phyloP scores from a whole-genome alignment of 2,888 invertebrate genomes.

The Drosophila koepferae region DNA sequence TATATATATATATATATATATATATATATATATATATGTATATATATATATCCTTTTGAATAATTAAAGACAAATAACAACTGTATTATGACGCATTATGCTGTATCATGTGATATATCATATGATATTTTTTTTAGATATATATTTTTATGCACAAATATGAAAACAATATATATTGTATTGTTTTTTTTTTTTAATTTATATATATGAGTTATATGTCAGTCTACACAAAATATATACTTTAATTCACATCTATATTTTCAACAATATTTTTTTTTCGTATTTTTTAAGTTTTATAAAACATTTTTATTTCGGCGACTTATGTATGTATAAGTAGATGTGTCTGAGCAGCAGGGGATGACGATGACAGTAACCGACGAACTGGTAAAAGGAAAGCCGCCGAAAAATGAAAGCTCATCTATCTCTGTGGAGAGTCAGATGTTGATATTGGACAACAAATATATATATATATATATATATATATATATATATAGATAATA shows the following conservation, averaged over 20 bases:
- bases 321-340: constrained; percentile 58
- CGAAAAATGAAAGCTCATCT: constrained; percentile 38
- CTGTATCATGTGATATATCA: constrained; percentile 11
- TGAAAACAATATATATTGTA: constrained; percentile 2
- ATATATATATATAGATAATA: background rate
- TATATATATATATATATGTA: constrained; percentile 14
- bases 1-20: background rate
- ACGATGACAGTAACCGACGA: constrained; percentile 33
- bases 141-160: constrained; percentile 22
- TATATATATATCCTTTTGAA: constrained; percentile 27
- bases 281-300: constrained; percentile 20
- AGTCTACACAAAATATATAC: no score
- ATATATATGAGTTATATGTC: background rate
- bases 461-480: background rate
- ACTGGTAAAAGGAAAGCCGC: constrained; percentile 27
- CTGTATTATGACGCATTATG: constrained; percentile 23
- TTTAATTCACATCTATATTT: background rate
- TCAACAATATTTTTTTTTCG: background rate
- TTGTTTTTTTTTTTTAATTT: background rate
- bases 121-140: constrained; percentile 2
- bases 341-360: constrained; percentile 48
- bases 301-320: constrained; percentile 41
- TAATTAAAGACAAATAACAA: constrained; percentile 13
- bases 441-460: constrained; percentile 15
- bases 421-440: constrained; percentile 23